phyloP scores from a whole-genome alignment of 2,797 vertebrate species.

The Calcarius lapponicus region DNA sequence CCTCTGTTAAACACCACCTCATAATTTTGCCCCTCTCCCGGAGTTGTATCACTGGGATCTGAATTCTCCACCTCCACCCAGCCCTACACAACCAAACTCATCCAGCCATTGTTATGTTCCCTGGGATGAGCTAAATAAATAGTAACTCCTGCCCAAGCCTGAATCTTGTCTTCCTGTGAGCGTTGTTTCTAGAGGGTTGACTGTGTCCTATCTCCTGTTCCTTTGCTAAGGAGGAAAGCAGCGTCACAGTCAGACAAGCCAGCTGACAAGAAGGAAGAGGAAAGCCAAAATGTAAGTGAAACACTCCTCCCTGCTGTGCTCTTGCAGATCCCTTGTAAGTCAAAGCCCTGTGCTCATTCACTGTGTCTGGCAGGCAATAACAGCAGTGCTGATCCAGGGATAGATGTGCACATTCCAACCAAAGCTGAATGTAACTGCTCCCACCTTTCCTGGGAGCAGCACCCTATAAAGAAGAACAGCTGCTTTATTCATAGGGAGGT shows the following conservation, averaged over 20 bases:
- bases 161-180: neutral
- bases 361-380: neutral
- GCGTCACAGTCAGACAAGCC: slow-evolving; percentile 94
- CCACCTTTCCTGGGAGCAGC: neutral
- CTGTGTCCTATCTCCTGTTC: slow-evolving; percentile 14
- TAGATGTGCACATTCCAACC: neutral
- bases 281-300: slow-evolving; percentile 90
- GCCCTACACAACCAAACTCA: neutral
- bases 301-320: neutral
- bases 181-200: slow-evolving; percentile 27
- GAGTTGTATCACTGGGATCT: neutral
- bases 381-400: neutral
- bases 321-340: neutral
- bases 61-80: neutral
- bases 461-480: neutral
- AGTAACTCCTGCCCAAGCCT: neutral
- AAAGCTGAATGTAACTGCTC: neutral
- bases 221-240: slow-evolving; percentile 91
- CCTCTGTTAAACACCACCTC: neutral
- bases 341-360: neutral
- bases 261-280: slow-evolving; percentile 89
- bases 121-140: neutral
- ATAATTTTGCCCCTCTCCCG: neutral
- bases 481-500: neutral
- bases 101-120: neutral